phyloP scores from a whole-genome alignment of 2,797 vertebrate genomes.

The Amblyopsis hoosieri region DNA sequence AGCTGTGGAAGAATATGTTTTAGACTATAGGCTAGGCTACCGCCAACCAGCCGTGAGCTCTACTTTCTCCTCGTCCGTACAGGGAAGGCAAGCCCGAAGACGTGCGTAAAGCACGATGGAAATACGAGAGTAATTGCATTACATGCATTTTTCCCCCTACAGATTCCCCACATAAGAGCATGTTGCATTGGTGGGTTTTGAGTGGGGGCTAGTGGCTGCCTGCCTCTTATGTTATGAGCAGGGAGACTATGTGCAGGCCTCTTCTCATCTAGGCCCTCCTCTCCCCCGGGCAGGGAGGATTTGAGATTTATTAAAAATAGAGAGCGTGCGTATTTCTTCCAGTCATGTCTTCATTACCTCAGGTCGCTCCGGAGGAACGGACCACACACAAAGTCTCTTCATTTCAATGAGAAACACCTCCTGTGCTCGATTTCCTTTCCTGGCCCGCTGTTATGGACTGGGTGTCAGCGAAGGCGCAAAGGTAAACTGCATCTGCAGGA shows the following conservation, averaged over 20 bases:
- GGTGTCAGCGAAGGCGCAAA: conserved; percentile 59
- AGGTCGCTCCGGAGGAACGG: conserved; percentile 62
- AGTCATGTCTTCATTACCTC: conserved; percentile 72
- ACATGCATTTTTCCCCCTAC: conserved; percentile 49
- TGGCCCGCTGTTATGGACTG: conserved; percentile 55
- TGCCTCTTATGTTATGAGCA: conserved; percentile 63
- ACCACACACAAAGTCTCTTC: conserved; percentile 75
- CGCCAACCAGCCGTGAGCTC: too few relatives aligned
- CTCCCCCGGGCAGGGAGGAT: conserved; percentile 67
- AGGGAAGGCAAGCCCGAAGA: conserved; percentile 12
- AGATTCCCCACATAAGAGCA: conserved; percentile 38
- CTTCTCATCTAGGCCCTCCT: conserved; percentile 60
- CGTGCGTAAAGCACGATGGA: conserved; percentile 13
- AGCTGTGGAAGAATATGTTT: too few relatives aligned
- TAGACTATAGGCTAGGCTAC: too few relatives aligned
- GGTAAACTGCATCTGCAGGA: conserved; percentile 46
- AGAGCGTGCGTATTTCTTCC: conserved; percentile 73
- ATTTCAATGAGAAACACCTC: conserved; percentile 50
- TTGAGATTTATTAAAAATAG: conserved; percentile 82
- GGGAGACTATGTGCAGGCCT: conserved; percentile 60
- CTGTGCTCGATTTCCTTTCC: conserved; percentile 58
- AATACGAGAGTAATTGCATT: conserved; percentile 44
- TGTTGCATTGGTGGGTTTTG: conserved; percentile 17
- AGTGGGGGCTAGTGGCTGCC: conserved; percentile 31
- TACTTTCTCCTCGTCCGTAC: not conserved